Percentiles rank a stretch among this genome's conserved stretches.
These are phyloP conservation scores for Pycnonotus jocosus DNA, from an alignment of 2,113 vertebrate species.

Conservation along the genomic window DNA sequence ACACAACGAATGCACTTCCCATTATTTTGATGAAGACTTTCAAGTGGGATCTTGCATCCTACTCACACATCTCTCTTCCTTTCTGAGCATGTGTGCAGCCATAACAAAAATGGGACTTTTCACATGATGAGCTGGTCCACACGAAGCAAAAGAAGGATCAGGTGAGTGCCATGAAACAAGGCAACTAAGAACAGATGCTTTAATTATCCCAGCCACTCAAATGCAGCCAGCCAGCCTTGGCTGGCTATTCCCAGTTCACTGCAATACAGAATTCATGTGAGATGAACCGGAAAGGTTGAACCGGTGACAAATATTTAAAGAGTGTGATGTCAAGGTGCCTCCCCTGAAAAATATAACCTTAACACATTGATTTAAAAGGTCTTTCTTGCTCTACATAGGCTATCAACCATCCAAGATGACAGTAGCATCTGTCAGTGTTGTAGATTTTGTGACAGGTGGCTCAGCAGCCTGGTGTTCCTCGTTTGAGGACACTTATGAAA, in stretches of 20 bases:
- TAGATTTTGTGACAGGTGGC: background rate
- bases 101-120: background rate
- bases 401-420: background rate
- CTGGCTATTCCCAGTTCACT: background rate
- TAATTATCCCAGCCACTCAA: background rate
- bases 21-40: background rate
- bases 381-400: background rate
- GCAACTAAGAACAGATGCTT: background rate
- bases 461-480: background rate
- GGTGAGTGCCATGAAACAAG: background rate
- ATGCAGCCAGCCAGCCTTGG: background rate
- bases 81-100: accelerated
- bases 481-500: background rate
- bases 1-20: background rate
- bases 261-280: background rate
- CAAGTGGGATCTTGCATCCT: background rate
- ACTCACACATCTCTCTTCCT: background rate
- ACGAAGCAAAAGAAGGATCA: background rate
- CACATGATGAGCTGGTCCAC: background rate
- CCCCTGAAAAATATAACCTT: background rate
- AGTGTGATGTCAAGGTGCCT: background rate
- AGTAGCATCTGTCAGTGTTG: background rate
- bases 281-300: slow-evolving; percentile 9
- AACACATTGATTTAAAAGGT: background rate
- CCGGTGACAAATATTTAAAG: background rate